Base-by-base conservation (phyloP, 2,113 vertebrate species). In the Ochotona curzoniae region DNA sequence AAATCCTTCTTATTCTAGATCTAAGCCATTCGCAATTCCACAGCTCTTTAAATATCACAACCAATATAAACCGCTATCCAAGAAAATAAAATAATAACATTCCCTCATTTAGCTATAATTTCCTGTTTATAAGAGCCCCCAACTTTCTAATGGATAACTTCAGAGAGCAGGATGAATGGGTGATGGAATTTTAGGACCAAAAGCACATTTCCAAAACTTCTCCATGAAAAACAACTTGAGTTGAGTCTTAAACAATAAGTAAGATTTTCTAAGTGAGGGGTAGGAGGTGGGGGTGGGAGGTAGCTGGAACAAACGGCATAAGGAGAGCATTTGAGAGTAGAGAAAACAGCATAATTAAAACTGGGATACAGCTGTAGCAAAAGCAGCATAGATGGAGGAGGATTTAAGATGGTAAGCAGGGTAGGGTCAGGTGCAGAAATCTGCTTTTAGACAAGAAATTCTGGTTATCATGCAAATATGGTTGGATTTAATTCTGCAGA, bases 171-270 rank as follows among this genome's bases (percentile, higher is more conserved):
- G 80, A 73, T 47, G 32, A 87, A 87, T 94, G 70, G 93, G 79
- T 94, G 79, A 90, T 93, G 89, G 49, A 35, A 93, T 83, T 95
- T 71, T 91, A 51, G n/a, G 38, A 91, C 28, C n/a, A 80, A 94
- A 94, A 91, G 38, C 54, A 86, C 7, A 73, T 61, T 61, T 67
- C 75, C 66, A 61, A 87, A 91, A 94, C 57, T 84, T 61, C 74
- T 90, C 71, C 89, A 86, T 92, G 80, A 78, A 89, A 95, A 93
- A 87, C 91, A 96, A 75, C 67, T 94, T 95, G 87, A 89, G 86
- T 76, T 92, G 73, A 81, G 84, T 87, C 82, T 92, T 93, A 94
- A 74, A 83, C 28, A 87, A 83, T 89, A 94, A 69, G 90, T 90
- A 79, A 49, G 63, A 93, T 91, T 94, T 94, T 93, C 96, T 78